Percentiles rank a stretch among this genome's conserved stretches.
Evolutionary conservation across 2,113 vertebrate species (phyloP).

Genomic region (Pseudopipra pipra): DNA sequence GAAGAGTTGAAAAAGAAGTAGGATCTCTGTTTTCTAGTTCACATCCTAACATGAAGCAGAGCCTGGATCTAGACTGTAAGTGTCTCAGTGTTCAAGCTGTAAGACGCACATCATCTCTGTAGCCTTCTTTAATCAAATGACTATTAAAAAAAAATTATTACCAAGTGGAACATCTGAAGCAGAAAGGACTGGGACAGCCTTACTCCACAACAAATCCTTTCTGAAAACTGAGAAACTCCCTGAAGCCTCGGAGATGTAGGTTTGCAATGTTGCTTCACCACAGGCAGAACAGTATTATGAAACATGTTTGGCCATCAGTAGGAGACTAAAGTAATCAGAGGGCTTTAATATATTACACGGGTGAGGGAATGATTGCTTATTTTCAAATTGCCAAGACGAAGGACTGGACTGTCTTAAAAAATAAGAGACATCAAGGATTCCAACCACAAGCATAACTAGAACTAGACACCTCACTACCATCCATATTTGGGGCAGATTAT

Average conservation of each 20-base stretch:
- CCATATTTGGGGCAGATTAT: not conserved
- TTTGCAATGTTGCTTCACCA: not conserved
- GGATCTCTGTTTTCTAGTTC: not conserved
- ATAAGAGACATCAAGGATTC: not conserved
- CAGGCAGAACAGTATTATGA: not conserved
- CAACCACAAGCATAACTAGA: not conserved
- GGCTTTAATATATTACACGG: not conserved
- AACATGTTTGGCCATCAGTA: rapidly evolving
- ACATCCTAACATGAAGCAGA: not conserved
- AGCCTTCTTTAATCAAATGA: not conserved
- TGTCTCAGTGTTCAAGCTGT: not conserved
- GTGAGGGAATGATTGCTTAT: not conserved
- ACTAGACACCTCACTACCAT: not conserved
- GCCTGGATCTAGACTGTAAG: not conserved
- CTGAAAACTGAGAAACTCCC: not conserved
- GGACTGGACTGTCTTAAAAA: not conserved
- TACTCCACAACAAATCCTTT: not conserved
- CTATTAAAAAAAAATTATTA: not conserved
- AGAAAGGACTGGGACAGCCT: not conserved
- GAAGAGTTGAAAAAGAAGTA: not conserved
- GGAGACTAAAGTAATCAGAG: not conserved
- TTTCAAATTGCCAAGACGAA: not conserved
- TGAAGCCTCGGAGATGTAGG: not conserved
- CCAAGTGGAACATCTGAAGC: not conserved
- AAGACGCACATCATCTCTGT: not conserved